Evolutionary conservation across 2,888 invertebrate genomes (phyloP), one percentile per base, ranked within the genome.

Genomic region (Archips crataeganus): DNA sequence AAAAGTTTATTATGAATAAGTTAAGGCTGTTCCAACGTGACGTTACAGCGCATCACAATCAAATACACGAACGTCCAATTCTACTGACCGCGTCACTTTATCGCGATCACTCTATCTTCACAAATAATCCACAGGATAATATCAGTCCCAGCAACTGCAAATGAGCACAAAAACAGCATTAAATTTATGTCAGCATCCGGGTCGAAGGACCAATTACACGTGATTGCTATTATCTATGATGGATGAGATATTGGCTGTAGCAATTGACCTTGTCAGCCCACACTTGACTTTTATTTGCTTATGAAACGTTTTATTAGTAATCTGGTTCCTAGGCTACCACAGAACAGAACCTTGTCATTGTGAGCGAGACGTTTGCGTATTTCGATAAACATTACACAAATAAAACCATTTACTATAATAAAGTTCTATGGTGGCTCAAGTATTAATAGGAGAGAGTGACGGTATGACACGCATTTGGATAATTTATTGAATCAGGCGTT

Each of bases 101-200:
- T 39, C 69, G 61, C 75, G 63, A 81, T 94, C 94, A 96, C 95
- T 97, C 96, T 87, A 98, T 98, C 95, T 98, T 96, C 87, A 97
- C 97, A 90, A 98, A 98, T 80, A 98, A 95, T 73, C 97, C 96
- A 87, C 97, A 97, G 2, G 98, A 97, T 86, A 98, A 97, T 84
- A 98, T 95, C 95, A 98, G 96, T 72, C 98, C 98, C 86, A 98
- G 95, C 79, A 98, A 95, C 98, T 98, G 95, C 76, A 96, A 96
- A 75, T 81, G 83, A 88, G 86, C 79, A 78, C 39, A 23, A 62
- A 15, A 34, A 49, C 2, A 47, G 6, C 13, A 13, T 15, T 34
- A 13, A n/a, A 36, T 57, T 13, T 2, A n/a, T 36, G 5, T 6
- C 36, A n/a, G 39, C 4, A 63, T 63, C 62, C 45, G 62, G 15